Conservation (phyloP, 2,888 invertebrate genomes). For the Epirrhoe tristata region DNA sequence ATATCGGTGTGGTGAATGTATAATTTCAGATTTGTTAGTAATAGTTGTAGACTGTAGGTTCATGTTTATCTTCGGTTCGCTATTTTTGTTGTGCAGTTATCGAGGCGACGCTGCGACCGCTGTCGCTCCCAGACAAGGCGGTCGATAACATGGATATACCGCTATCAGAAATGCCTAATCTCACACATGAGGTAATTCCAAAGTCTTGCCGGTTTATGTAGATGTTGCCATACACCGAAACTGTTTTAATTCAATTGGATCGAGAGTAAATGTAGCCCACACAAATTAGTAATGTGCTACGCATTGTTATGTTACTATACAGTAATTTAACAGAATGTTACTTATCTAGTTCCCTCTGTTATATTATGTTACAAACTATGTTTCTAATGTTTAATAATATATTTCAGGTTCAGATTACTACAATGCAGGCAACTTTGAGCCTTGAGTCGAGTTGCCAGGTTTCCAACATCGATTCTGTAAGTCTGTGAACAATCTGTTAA, state of each 20-base stretch:
- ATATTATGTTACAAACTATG: too few relatives aligned
- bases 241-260: too few relatives aligned
- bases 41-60: constrained; percentile 37
- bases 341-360: too few relatives aligned
- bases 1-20: constrained; percentile 37
- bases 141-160: constrained; percentile 56
- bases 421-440: background rate
- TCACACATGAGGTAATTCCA: constrained; percentile 55
- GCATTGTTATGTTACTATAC: too few relatives aligned
- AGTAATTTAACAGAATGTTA: too few relatives aligned
- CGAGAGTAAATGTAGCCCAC: too few relatives aligned
- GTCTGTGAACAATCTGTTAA: constrained; percentile 8
- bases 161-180: constrained; percentile 41
- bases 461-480: constrained; percentile 17
- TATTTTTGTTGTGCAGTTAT: constrained; percentile 60
- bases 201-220: background rate
- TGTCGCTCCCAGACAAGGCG: constrained; percentile 46
- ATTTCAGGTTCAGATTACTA: constrained; percentile 12
- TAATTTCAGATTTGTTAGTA: constrained; percentile 52
- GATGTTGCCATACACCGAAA: too few relatives aligned
- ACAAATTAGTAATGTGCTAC: too few relatives aligned
- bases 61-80: constrained; percentile 58
- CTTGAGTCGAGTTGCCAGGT: constrained; percentile 16
- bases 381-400: background rate
- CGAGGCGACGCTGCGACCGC: constrained; percentile 43